A percentile compares a stretch with the other conserved stretches of the same genome.
phyloP scores from a whole-genome alignment of 2,797 vertebrate genomes.

The Cyclopterus lumpus region DNA sequence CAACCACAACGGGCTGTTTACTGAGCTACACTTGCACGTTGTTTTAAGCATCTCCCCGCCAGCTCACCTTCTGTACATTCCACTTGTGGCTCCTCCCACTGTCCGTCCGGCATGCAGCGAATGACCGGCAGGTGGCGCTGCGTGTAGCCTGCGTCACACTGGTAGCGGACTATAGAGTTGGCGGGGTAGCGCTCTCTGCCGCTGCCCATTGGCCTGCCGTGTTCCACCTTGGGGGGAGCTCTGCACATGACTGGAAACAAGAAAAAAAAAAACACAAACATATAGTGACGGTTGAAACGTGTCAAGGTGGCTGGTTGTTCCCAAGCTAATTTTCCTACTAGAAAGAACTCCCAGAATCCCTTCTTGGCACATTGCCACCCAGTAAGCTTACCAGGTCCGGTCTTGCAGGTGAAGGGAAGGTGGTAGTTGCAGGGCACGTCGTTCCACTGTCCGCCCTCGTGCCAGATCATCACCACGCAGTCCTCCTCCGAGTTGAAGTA shows the following conservation, averaged over 20 bases:
- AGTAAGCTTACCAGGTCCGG: conserved; percentile 84
- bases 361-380: neutral
- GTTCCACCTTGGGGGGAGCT: conserved; percentile 88
- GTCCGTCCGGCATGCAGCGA: conserved; percentile 89
- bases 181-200: conserved; percentile 87
- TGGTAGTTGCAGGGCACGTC: conserved; percentile 96
- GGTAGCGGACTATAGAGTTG: conserved; percentile 91
- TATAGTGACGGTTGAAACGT: neutral
- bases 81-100: conserved; percentile 94
- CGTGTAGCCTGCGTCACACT: conserved; percentile 89
- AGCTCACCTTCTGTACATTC: conserved; percentile 90
- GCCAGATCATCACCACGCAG: conserved; percentile 96
- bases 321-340: neutral
- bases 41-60: neutral
- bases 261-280: neutral
- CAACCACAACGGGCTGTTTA: neutral
- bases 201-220: conserved; percentile 86
- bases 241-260: conserved; percentile 85
- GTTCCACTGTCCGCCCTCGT: conserved; percentile 94
- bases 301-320: neutral
- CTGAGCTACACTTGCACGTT: neutral
- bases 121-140: conserved; percentile 92
- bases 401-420: conserved; percentile 97
- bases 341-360: neutral
- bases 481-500: conserved; percentile 92